These are phyloP conservation scores for Esox lucius DNA, from an alignment of 2,797 vertebrate species.

Conservation along the genomic window DNA sequence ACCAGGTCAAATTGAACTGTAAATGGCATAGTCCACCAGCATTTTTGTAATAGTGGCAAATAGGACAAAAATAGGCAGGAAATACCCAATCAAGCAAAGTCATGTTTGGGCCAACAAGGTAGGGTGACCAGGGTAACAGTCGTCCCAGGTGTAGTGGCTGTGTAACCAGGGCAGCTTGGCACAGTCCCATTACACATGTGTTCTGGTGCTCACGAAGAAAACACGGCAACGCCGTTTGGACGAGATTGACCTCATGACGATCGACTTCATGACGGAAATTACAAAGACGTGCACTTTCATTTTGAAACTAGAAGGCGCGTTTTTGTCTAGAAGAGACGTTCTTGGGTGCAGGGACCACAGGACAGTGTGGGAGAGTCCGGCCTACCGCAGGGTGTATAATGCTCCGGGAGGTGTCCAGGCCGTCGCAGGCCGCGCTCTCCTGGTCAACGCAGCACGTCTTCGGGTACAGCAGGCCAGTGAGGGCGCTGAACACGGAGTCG, in stretches of 20 bases:
- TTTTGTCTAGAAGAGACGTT: too few relatives aligned
- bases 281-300: too few relatives aligned
- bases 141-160: neutral
- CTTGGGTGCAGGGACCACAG: too few relatives aligned
- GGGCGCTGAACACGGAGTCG: constrained; percentile 9
- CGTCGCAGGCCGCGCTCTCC: constrained; percentile 12
- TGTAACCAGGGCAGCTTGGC: neutral
- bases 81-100: neutral
- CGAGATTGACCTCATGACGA: too few relatives aligned
- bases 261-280: too few relatives aligned
- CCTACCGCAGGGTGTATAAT: constrained; percentile 7
- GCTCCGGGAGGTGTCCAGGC: constrained; percentile 1
- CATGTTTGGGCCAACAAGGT: neutral
- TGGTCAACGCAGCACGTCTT: constrained; percentile 31
- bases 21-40: neutral
- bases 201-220: too few relatives aligned
- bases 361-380: neutral
- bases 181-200: neutral
- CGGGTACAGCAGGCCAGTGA: constrained; percentile 30
- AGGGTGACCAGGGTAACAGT: neutral
- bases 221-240: too few relatives aligned
- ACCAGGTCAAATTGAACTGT: too few relatives aligned
- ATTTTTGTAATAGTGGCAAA: neutral
- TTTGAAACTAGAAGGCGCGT: too few relatives aligned
- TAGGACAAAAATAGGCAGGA: neutral